phyloP scores from a whole-genome alignment of 2,797 vertebrate species.

The Diceros bicornis region DNA sequence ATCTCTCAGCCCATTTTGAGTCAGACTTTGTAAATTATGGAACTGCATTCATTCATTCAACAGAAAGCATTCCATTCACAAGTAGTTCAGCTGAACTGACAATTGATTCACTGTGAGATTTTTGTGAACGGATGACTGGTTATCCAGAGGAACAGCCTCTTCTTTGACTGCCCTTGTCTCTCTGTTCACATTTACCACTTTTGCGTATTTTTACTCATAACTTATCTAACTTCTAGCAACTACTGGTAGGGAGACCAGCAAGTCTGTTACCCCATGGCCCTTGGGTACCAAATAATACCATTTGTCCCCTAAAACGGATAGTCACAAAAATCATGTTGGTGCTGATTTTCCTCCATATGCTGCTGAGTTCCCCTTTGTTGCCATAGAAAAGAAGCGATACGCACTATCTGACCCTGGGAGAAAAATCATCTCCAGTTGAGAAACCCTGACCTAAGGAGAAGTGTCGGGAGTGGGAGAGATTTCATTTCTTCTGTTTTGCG shows the following conservation, averaged over 20 bases:
- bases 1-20: slow-evolving; percentile 65
- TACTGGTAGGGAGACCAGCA: not conserved
- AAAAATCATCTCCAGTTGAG: not conserved
- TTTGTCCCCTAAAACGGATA: not conserved
- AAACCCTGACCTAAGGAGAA: not conserved
- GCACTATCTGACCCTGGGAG: not conserved
- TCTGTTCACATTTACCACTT: not conserved
- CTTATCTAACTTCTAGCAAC: slow-evolving; percentile 10
- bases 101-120: slow-evolving; percentile 57
- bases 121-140: not conserved
- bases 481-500: not conserved
- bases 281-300: not conserved
- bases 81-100: slow-evolving; percentile 43
- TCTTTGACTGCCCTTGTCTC: not conserved
- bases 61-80: slow-evolving; percentile 80
- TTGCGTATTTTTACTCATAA: not conserved
- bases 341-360: too few species aligned
- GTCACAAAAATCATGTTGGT: not conserved
- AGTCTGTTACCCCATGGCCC: accelerated
- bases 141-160: slow-evolving; percentile 47
- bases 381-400: not conserved
- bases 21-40: slow-evolving; percentile 69
- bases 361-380: not conserved
- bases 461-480: not conserved
- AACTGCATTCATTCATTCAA: slow-evolving; percentile 66